Evolutionary conservation across 2,888 invertebrate species (phyloP).

Genomic region (Zaprionus obscuricornis): DNA sequence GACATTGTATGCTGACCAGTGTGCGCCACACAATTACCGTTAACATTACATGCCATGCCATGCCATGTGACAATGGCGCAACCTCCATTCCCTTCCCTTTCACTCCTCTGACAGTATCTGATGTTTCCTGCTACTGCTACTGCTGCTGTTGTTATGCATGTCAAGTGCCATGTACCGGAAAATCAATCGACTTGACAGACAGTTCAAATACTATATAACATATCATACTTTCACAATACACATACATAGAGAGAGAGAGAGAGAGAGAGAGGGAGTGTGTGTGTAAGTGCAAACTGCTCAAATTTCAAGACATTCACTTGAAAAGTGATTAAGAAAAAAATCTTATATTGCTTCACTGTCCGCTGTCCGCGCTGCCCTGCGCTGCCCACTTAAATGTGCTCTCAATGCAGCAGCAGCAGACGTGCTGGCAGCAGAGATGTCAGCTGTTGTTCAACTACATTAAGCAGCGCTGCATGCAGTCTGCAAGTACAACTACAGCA

Average conservation of each 20-base stretch:
- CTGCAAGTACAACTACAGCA: too few species aligned
- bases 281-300: conserved; percentile 28
- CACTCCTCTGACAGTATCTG: conserved; percentile 9
- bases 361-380: too few species aligned
- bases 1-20: conserved; percentile 64
- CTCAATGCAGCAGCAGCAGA: too few species aligned
- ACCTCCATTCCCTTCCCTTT: conserved; percentile 4
- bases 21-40: conserved; percentile 73
- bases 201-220: conserved; percentile 41
- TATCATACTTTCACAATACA: conserved; percentile 45
- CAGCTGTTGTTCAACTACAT: too few species aligned
- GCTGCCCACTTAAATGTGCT: too few species aligned
- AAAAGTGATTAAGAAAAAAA: conserved; percentile 37
- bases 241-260: conserved; percentile 10
- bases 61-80: conserved; percentile 54
- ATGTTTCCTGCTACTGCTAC: conserved; percentile 12
- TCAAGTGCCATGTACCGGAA: conserved; percentile 68
- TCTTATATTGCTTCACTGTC: conserved; percentile 19
- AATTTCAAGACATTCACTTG: conserved; percentile 61
- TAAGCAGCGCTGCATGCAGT: too few species aligned
- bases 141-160: conserved; percentile 56
- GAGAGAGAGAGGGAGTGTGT: not conserved
- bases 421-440: too few species aligned
- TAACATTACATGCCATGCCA: conserved; percentile 46
- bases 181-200: conserved; percentile 69